Conservation (phyloP, 2,888 invertebrate genomes). For the Andrena hattorfiana region DNA sequence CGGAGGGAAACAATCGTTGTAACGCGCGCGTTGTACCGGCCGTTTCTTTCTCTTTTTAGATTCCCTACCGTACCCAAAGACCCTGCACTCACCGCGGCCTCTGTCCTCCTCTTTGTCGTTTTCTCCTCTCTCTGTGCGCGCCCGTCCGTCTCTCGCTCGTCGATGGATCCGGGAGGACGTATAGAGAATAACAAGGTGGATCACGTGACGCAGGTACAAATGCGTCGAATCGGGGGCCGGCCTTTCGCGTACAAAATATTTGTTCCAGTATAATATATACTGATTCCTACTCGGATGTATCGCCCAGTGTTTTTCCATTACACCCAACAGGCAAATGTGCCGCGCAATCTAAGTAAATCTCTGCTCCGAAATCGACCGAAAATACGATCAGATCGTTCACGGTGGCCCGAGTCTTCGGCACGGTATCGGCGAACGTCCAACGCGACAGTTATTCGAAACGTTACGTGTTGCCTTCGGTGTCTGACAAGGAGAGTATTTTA, state of each 20-base stretch:
- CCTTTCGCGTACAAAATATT: slow-evolving; percentile 67
- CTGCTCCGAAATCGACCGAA: slow-evolving; percentile 36
- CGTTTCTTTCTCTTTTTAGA: slow-evolving; percentile 56
- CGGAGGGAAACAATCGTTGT: slow-evolving; percentile 72
- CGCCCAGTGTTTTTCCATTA: slow-evolving; percentile 62
- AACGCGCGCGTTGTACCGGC: slow-evolving; percentile 65
- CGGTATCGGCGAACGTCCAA: neutral
- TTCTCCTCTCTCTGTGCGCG: slow-evolving; percentile 45
- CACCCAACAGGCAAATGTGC: slow-evolving; percentile 40
- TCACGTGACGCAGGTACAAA: slow-evolving; percentile 71
- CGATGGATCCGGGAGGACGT: slow-evolving; percentile 70
- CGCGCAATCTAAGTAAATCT: slow-evolving; percentile 41
- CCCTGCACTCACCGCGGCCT: slow-evolving; percentile 28
- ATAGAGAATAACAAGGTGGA: slow-evolving; percentile 72
- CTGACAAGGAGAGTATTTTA: too few species aligned
- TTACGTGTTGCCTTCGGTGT: neutral
- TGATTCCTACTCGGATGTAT: slow-evolving; percentile 56
- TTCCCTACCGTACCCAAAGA: slow-evolving; percentile 65
- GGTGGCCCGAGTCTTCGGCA: neutral
- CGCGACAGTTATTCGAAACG: slow-evolving; percentile 7
- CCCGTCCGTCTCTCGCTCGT: slow-evolving; percentile 41
- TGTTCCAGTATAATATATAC: slow-evolving; percentile 71
- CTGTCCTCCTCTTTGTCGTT: slow-evolving; percentile 35
- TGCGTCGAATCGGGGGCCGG: slow-evolving; percentile 64
- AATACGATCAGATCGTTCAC: slow-evolving; percentile 42